Evolutionary conservation across 2,113 vertebrate genomes (phyloP).

Genomic region (Hypanus sabinus): DNA sequence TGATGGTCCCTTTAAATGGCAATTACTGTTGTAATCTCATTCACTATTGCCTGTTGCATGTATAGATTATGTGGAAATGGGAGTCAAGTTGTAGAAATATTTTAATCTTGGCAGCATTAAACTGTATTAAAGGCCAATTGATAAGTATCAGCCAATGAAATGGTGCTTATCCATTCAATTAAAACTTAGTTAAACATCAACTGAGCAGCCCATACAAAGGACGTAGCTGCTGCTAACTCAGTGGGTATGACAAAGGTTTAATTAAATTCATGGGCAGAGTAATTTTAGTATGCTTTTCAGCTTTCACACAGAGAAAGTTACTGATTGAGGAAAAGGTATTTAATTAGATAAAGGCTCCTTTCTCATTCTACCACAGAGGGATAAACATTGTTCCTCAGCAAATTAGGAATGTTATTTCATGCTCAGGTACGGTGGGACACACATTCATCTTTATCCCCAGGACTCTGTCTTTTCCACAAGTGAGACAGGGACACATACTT

Average conservation of each 20-base stretch:
- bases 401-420: not conserved
- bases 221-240: not conserved
- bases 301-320: not conserved
- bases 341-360: not conserved
- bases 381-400: not conserved
- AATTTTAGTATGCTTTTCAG: not conserved
- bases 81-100: not conserved
- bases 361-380: not conserved
- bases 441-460: not conserved
- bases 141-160: constrained; percentile 12
- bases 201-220: not conserved
- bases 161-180: constrained; percentile 14
- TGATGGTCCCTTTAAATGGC: not conserved
- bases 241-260: not conserved
- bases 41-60: not conserved
- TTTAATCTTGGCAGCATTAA: not conserved
- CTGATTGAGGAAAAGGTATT: not conserved
- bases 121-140: not conserved
- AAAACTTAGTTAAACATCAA: not conserved
- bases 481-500: not conserved
- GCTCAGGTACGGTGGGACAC: not conserved
- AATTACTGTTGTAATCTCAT: not conserved
- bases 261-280: not conserved
- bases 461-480: not conserved
- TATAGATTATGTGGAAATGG: not conserved